Conservation (phyloP, 2,888 invertebrate species). For the Euzophera pinguis region DNA sequence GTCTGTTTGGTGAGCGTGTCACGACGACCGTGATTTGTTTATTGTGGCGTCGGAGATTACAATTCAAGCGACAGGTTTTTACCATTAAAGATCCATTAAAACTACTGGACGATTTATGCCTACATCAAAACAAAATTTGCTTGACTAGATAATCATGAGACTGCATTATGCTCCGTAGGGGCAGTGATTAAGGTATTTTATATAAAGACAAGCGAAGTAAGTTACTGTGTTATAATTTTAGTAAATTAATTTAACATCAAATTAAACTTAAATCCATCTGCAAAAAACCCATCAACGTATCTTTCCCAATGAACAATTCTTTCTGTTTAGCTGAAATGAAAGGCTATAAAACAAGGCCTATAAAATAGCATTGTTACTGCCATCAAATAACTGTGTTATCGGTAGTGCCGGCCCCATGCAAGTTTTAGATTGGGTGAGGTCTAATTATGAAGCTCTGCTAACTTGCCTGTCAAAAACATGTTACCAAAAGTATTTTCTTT, state of each 20-base stretch:
- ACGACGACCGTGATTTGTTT: conserved; percentile 67
- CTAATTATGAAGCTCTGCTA: neutral
- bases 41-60: conserved; percentile 47
- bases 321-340: neutral
- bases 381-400: conserved; percentile 8
- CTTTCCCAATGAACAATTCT: neutral
- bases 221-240: neutral
- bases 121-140: neutral
- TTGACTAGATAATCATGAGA: neutral
- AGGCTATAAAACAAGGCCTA: neutral
- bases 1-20: conserved; percentile 63
- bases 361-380: conserved; percentile 4
- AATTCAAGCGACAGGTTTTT: conserved; percentile 35
- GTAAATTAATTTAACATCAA: no score
- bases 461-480: neutral
- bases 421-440: neutral
- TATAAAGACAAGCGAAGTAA: no score
- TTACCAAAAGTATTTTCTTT: no score
- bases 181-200: no score
- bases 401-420: neutral
- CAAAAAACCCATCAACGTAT: neutral
- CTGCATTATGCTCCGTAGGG: neutral
- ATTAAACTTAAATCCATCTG: no score
- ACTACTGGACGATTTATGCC: no score
- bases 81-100: neutral